Conservation (phyloP, 2,797 vertebrate species). For the Presbytis comata region DNA sequence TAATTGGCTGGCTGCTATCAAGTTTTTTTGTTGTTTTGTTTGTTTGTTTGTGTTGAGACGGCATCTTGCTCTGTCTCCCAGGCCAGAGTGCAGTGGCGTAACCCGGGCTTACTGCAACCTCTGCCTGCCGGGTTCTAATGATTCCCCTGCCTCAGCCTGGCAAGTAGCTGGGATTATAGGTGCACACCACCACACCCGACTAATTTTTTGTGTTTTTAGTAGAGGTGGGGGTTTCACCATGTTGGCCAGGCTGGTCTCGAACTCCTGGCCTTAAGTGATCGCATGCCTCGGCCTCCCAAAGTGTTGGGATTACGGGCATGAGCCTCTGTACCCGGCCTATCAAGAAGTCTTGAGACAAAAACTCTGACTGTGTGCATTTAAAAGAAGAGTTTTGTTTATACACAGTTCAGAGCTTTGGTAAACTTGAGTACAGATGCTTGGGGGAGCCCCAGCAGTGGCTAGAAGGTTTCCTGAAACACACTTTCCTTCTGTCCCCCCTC, state of each 20-base stretch:
- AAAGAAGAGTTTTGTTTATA: not conserved
- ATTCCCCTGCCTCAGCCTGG: not conserved
- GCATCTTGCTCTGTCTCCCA: not conserved
- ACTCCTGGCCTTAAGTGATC: not conserved
- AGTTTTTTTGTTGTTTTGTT: not conserved
- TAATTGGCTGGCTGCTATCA: not conserved
- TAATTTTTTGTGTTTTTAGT: not conserved
- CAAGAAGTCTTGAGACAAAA: not conserved
- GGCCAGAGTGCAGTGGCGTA: not conserved
- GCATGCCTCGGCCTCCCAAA: not conserved
- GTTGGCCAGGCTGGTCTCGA: not conserved
- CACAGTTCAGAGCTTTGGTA: rapidly evolving
- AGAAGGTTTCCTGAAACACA: not conserved
- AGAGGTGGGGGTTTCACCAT: not conserved
- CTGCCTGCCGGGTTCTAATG: not conserved
- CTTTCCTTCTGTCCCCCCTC: not conserved
- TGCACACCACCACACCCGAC: not conserved
- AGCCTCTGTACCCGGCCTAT: not conserved
- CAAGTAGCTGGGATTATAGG: not conserved
- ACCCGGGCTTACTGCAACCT: not conserved
- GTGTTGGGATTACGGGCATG: not conserved
- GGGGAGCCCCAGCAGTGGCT: rapidly evolving
- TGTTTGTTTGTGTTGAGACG: not conserved
- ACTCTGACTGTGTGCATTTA: not conserved
- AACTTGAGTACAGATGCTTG: not conserved